Evolutionary conservation across 2,113 vertebrate species (phyloP), one percentile per base, ranked within the genome.

Genomic region (Isichthys henryi): DNA sequence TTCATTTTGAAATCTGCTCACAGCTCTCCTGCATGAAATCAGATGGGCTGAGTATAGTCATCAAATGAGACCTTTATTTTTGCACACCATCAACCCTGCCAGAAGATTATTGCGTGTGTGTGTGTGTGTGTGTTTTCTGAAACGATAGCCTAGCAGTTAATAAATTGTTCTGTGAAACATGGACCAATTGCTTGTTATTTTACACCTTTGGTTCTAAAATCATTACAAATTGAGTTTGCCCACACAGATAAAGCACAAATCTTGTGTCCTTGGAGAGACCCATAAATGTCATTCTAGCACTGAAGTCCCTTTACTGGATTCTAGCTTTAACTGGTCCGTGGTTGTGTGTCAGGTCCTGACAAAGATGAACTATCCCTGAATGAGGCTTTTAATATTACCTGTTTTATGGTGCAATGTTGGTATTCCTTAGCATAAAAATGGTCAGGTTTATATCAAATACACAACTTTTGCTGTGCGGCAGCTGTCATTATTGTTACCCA

Each of bases 211-310:
- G 46, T 87, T 56, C 10, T 77, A 87, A 93, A 94, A 95, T 94
- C 93, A 92, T 90, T 92, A 62, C 93, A 94, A 93, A 95, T 92
- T 93, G 90, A 93, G 91, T 94, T 94, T 93, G 92, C 93, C 93
- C 91, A 90, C 91, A 92, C 88, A 93, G 93, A 93, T 92, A 90
- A 93, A 56, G 80, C 52, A 66, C 31, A 31, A 46, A 70, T 74
- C 89, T 77, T 52, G 39, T 87, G 92, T 92, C 93, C 92, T 92
- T 92, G 92, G 91, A 88, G 90, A 90, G 89, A 45, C 2, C 23
- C 89, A 89, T 90, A 95, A 94, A 87, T 58, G 74, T 93, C 82
- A 88, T 91, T 92, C 94, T 93, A 94, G 92, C 92, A 92, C 88
- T 82, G 91, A 88, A 88, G 89, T 82, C 39, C 56, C 56, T 9